Conservation (phyloP, 2,113 vertebrate species). For the Prochilodus magdalenae region DNA sequence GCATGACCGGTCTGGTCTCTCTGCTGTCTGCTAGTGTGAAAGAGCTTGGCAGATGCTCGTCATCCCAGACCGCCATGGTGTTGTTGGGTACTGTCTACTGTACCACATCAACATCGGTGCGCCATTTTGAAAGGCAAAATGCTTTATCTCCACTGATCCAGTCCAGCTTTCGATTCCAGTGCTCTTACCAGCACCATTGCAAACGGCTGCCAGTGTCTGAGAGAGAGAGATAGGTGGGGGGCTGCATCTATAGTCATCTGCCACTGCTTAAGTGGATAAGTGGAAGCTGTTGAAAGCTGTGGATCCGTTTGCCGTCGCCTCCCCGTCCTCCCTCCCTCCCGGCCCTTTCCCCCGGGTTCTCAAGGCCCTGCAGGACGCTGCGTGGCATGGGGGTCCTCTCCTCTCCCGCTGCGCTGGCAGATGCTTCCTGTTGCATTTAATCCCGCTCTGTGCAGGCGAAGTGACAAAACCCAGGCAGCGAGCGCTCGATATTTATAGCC, state of each 20-base stretch:
- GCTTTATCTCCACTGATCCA: neutral
- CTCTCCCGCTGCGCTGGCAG: conserved; percentile 68
- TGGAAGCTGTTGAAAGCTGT: conserved; percentile 62
- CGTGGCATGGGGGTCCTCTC: neutral
- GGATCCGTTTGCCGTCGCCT: conserved; percentile 55
- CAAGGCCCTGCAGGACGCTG: conserved; percentile 56
- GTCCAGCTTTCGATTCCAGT: no score
- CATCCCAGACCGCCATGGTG: no score
- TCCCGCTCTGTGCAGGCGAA: conserved; percentile 54
- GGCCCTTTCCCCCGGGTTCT: conserved; percentile 56
- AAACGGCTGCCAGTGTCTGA: neutral
- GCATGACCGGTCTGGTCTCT: no score
- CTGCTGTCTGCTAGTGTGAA: no score
- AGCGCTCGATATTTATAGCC: conserved; percentile 67
- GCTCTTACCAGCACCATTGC: neutral
- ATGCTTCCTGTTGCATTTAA: conserved; percentile 68
- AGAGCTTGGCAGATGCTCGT: no score
- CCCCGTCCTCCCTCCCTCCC: conserved; percentile 36
- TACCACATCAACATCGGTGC: no score
- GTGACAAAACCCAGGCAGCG: conserved; percentile 61
- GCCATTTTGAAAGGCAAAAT: no score
- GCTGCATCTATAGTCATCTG: conserved; percentile 20
- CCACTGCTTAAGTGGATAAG: conserved; percentile 68
- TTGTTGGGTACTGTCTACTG: no score
- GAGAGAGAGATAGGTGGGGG: conserved; percentile 39